Base-by-base conservation (phyloP, 2,113 vertebrate genomes). In the Naja naja region DNA sequence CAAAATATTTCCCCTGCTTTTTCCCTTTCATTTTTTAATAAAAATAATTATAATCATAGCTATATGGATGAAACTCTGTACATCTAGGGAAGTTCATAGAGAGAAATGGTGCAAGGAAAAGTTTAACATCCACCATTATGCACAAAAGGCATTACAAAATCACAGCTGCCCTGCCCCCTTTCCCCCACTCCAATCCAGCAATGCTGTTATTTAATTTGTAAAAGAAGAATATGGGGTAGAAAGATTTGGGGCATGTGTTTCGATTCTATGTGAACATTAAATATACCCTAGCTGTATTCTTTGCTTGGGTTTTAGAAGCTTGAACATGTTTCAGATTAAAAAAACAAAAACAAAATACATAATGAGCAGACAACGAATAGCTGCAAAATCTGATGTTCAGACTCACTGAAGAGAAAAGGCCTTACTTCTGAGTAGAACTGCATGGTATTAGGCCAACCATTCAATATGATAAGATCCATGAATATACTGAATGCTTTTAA, bases 1-100 rank as follows among this genome's bases (percentile, higher is more conserved):
- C 98, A 98, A 99, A 98, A 98, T 99, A 98, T 98, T 98, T 97
- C 98, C 96, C 98, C 97, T 96, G 98, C 97, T 98, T 98, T 98
- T 97, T 95, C 93, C 95, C 95, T 97, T 98, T 97, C 97, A 96
- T 97, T 97, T 97, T 98, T 97, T 97, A 97, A 98, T 97, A 96
- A 93, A 96, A 97, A 94, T 95, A 96, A 93, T 94, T 94, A 96
- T 97, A 93, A 93, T 90, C 97, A 98, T 97, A 96, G 91, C 87
- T 96, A 97, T 96, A 97, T 93, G 95, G 95, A 93, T 94, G 93
- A 96, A 97, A 96, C 97, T 93, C 94, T 95, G 96, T 94, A 96
- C 95, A 93, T 92, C 93, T 90, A 94, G 94, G 94, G 95, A 97
- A 97, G 97, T 98, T 98, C 96, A 97, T 96, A 9, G 94, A 95